These are phyloP conservation scores for Meloidogyne chitwoodi DNA, from an alignment of 1,140 invertebrate genomes.

Conservation along the genomic window DNA sequence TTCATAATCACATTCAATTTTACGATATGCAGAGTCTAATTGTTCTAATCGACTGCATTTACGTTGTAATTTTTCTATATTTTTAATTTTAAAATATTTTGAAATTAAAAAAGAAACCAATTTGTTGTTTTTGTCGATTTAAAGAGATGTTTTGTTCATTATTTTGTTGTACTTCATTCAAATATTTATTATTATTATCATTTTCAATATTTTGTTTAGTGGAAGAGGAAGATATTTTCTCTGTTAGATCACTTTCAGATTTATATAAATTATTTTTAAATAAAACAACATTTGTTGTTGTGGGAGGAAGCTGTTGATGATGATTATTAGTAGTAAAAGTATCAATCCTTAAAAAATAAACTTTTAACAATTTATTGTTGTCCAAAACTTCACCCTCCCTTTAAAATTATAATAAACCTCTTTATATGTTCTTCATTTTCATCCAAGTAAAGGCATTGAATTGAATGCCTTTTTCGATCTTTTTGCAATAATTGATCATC, in stretches of 20 bases:
- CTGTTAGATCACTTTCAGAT: not conserved
- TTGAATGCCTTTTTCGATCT: not conserved
- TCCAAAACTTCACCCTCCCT: too few relatives aligned
- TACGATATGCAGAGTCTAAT: constrained; percentile 27
- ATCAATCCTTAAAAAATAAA: not conserved
- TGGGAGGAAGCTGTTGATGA: not conserved
- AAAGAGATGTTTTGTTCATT: not conserved
- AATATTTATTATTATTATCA: not conserved
- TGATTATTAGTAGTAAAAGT: not conserved
- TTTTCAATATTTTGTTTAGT: too few relatives aligned
- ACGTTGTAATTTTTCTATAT: constrained; percentile 14
- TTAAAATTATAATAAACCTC: not conserved
- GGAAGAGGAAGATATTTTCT: not conserved
- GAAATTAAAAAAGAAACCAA: not conserved
- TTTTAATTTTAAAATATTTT: not conserved
- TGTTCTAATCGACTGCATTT: constrained; percentile 22
- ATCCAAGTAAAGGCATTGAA: constrained; percentile 5
- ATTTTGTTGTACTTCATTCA: constrained; percentile 1
- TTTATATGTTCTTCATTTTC: not conserved
- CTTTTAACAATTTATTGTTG: too few relatives aligned
- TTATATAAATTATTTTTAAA: not conserved
- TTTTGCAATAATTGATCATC: too few relatives aligned
- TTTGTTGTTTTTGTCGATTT: not conserved
- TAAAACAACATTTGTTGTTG: too few relatives aligned
- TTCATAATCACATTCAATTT: constrained; percentile 37